A percentile compares a stretch with the other conserved stretches of the same genome.
phyloP scores from a whole-genome alignment of 2,113 vertebrate genomes.

The Oreocharis arfaki region DNA sequence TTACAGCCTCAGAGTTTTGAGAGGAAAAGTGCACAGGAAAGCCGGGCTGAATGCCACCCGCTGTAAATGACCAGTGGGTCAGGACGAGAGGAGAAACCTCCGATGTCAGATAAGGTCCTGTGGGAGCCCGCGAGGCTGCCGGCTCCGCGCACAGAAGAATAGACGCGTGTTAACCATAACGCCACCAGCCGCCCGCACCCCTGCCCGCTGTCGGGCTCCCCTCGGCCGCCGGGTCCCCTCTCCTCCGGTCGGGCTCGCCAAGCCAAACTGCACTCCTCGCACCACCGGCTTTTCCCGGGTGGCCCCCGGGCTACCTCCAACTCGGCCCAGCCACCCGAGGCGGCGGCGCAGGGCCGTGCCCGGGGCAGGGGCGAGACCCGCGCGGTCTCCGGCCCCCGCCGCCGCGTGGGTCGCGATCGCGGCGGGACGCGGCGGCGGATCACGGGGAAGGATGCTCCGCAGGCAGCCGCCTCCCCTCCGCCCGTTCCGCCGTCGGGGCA shows the following conservation, averaged over 20 bases:
- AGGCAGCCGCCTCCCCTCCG: neutral
- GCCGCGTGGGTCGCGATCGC: neutral
- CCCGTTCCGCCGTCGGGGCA: neutral
- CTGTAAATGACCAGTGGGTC: constrained; percentile 32
- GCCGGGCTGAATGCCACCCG: constrained; percentile 6
- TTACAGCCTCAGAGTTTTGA: constrained; percentile 28
- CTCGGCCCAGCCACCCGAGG: neutral
- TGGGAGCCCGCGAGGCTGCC: constrained; percentile 54
- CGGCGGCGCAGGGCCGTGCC: neutral
- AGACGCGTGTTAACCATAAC: constrained; percentile 25
- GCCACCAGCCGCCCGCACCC: neutral
- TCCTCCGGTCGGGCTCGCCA: neutral
- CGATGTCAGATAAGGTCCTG: constrained; percentile 62
- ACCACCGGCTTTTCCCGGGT: neutral
- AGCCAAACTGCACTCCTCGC: neutral
- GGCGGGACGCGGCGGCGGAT: neutral
- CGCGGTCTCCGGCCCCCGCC: neutral
- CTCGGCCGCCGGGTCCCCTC: neutral
- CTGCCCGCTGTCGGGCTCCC: neutral
- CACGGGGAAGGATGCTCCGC: neutral
- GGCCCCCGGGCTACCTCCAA: neutral
- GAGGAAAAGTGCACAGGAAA: neutral
- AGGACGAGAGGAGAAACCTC: constrained; percentile 53
- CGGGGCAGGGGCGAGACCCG: neutral
- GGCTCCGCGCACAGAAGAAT: constrained; percentile 60